Evolutionary conservation across 2,113 vertebrate genomes (phyloP).

Genomic region (Sinocyclocheilus maitianheensis): DNA sequence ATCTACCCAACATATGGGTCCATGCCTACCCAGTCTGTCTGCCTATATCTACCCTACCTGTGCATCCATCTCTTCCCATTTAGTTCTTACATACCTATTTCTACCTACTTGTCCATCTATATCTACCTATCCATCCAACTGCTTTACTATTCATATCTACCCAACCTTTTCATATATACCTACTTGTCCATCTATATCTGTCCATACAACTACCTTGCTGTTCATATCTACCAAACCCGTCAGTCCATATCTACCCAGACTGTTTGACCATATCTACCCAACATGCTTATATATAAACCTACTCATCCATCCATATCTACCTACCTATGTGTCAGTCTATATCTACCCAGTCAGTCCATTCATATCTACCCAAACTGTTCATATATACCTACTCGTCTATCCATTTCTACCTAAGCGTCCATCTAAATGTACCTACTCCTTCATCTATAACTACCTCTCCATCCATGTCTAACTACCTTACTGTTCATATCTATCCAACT

Average conservation of each 20-base stretch:
- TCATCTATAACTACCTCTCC: no score
- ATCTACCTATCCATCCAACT: background rate
- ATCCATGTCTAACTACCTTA: background rate
- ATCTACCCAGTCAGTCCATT: no score
- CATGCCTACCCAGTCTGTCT: background rate
- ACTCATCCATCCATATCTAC: no score
- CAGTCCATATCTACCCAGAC: no score
- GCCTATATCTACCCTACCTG: background rate
- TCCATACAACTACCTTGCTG: background rate
- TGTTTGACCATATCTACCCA: background rate
- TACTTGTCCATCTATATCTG: background rate
- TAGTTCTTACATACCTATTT: background rate
- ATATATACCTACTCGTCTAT: background rate
- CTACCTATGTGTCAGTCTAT: no score
- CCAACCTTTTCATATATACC: background rate
- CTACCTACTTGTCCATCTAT: background rate
- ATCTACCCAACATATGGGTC: background rate
- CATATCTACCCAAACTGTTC: background rate
- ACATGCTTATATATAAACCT: no score
- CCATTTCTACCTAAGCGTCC: background rate
- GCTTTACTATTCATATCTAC: no score
- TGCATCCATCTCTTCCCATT: background rate
- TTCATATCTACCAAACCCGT: background rate
- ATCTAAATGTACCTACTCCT: no score
- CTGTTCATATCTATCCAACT: background rate